Evolutionary conservation across 2,797 vertebrate genomes (phyloP).

Genomic region (Tinamus major): DNA sequence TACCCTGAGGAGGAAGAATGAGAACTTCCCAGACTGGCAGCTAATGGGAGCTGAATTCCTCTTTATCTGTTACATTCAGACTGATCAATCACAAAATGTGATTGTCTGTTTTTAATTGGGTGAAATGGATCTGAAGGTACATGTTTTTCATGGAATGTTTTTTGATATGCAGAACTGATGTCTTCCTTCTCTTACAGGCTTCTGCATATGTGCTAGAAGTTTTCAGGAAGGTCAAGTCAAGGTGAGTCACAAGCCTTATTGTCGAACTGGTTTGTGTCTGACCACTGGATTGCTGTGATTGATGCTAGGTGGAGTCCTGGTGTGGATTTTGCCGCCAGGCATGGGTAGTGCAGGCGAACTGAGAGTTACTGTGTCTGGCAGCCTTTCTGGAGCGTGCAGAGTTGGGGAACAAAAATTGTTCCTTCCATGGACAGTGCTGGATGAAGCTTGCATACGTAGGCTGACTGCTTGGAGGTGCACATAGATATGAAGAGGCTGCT

Average conservation of each 20-base stretch:
- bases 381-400: accelerated
- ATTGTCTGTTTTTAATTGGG: background rate
- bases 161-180: background rate
- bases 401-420: background rate
- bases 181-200: slow-evolving; percentile 80
- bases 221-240: slow-evolving; percentile 93
- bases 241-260: slow-evolving; percentile 80
- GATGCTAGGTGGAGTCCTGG: background rate
- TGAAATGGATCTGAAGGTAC: background rate
- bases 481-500: background rate
- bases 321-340: background rate
- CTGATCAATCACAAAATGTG: background rate
- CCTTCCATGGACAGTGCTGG: background rate
- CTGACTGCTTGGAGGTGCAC: background rate
- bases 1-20: background rate
- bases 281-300: background rate
- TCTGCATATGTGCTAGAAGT: slow-evolving; percentile 91
- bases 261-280: background rate
- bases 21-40: background rate
- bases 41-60: background rate
- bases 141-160: background rate
- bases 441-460: background rate
- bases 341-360: background rate
- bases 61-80: background rate
- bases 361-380: background rate